Evolutionary conservation across 2,888 invertebrate species (phyloP).

Genomic region (Cephalotes varians): DNA sequence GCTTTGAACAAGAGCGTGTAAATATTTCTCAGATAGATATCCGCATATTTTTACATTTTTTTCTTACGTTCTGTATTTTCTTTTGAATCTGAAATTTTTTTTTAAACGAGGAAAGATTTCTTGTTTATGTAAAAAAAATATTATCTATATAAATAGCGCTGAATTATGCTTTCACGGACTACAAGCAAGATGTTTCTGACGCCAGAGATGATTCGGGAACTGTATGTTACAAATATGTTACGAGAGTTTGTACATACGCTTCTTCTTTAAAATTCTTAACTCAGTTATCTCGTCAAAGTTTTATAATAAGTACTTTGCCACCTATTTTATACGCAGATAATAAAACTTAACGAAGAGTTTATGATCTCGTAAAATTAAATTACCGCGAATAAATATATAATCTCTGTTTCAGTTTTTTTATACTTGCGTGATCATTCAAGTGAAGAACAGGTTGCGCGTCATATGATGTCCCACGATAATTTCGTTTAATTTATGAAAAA

Average conservation of each 20-base stretch:
- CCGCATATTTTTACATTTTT: too few species aligned
- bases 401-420: conserved; percentile 50
- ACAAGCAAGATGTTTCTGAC: background rate
- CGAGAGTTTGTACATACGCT: background rate
- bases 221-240: conserved; percentile 8
- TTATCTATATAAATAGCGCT: background rate
- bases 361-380: conserved; percentile 68
- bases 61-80: background rate
- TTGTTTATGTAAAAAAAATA: background rate
- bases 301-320: conserved; percentile 61
- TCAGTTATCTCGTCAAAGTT: conserved; percentile 48
- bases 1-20: background rate
- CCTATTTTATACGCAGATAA: conserved; percentile 42
- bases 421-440: conserved; percentile 8
- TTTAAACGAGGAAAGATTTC: background rate
- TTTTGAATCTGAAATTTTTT: background rate
- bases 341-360: conserved; percentile 69
- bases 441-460: conserved; percentile 24
- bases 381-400: conserved; percentile 62
- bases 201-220: background rate
- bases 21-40: background rate
- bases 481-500: conserved; percentile 50
- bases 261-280: conserved; percentile 44
- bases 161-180: conserved; percentile 21
- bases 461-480: conserved; percentile 43